These are phyloP conservation scores for Scaptomyza reducta DNA, from an alignment of 2,888 invertebrate species.

Conservation along the genomic window DNA sequence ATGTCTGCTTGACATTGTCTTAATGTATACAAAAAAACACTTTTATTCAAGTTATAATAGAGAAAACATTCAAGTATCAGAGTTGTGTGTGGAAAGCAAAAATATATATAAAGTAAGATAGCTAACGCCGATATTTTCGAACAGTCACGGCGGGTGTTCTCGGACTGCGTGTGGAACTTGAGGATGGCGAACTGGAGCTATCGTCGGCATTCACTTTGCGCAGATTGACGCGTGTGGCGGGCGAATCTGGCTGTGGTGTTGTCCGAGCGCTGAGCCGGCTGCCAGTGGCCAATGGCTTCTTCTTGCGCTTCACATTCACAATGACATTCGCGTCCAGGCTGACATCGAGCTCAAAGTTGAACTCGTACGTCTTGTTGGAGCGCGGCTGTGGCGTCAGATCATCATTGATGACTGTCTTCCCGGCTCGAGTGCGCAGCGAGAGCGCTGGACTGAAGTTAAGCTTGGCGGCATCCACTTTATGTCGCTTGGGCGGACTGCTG, in stretches of 20 bases:
- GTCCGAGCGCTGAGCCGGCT: slow-evolving; percentile 6
- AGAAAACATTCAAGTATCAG: no score
- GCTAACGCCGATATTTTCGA: slow-evolving; percentile 66
- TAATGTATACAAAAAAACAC: slow-evolving; percentile 2
- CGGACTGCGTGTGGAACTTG: slow-evolving; percentile 62
- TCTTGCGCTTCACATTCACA: slow-evolving; percentile 83
- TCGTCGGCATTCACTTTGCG: slow-evolving; percentile 67
- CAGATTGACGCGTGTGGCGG: slow-evolving; percentile 76
- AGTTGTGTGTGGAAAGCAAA: neutral
- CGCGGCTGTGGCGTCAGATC: slow-evolving; percentile 81
- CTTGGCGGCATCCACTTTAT: slow-evolving; percentile 53
- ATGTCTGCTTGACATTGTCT: neutral
- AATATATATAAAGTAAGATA: neutral
- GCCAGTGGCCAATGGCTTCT: slow-evolving; percentile 53
- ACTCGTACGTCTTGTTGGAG: slow-evolving; percentile 82
- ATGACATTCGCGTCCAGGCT: slow-evolving; percentile 84
- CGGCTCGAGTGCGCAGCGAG: slow-evolving; percentile 70
- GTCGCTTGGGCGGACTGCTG: slow-evolving; percentile 45
- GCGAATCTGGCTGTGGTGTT: slow-evolving; percentile 51
- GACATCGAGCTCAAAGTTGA: slow-evolving; percentile 84
- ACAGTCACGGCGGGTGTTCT: slow-evolving; percentile 74
- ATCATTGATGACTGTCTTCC: slow-evolving; percentile 82
- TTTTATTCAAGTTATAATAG: neutral
- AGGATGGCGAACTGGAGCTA: slow-evolving; percentile 25
- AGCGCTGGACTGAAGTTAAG: slow-evolving; percentile 78